These are phyloP conservation scores for Prionace glauca DNA, from an alignment of 2,797 vertebrate genomes.

Conservation along the genomic window DNA sequence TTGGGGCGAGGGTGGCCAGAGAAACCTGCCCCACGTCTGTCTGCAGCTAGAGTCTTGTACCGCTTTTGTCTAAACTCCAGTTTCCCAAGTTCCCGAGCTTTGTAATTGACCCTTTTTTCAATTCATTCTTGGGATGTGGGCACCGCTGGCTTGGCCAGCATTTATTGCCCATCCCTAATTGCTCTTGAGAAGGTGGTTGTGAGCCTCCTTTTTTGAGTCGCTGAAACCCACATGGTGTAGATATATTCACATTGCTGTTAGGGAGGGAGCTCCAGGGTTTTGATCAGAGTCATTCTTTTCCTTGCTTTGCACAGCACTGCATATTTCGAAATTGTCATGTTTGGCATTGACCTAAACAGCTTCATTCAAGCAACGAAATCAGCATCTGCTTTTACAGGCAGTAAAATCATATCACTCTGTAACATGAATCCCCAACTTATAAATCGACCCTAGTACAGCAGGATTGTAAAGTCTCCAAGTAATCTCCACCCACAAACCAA, in stretches of 20 bases:
- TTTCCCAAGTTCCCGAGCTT: not conserved
- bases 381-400: not conserved
- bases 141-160: too few relatives aligned
- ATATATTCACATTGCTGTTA: too few relatives aligned
- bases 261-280: too few relatives aligned
- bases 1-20: too few relatives aligned
- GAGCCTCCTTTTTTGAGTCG: too few relatives aligned
- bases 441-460: not conserved
- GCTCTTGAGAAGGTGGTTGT: too few relatives aligned
- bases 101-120: not conserved
- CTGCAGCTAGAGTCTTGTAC: not conserved
- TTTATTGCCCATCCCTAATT: too few relatives aligned
- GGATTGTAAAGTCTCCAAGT: too few relatives aligned
- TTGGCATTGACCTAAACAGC: not conserved
- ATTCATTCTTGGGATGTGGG: too few relatives aligned
- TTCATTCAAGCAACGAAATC: not conserved
- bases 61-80: not conserved
- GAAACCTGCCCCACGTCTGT: too few relatives aligned
- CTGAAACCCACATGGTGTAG: too few relatives aligned
- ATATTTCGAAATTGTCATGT: not conserved
- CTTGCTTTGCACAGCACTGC: not conserved
- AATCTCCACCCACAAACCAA: too few relatives aligned
- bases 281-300: not conserved
- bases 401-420: not conserved
- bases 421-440: not conserved